Percentiles rank a stretch among this genome's conserved stretches.
phyloP scores from a whole-genome alignment of 2,113 vertebrate species.

The Suncus etruscus region DNA sequence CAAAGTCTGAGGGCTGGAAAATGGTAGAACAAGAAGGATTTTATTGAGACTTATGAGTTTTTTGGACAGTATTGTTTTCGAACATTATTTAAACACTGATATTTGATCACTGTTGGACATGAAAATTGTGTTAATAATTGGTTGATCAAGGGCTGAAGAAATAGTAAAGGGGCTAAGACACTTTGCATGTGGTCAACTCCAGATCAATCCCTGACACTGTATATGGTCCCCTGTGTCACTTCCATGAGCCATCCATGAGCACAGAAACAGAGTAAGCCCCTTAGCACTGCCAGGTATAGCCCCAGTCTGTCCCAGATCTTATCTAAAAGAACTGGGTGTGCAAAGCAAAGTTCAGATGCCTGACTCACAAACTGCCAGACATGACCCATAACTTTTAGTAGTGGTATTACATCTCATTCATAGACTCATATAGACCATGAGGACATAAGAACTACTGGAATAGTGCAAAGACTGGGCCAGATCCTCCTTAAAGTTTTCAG shows the following conservation, averaged over 20 bases:
- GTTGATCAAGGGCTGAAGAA: not conserved
- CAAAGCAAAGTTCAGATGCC: not conserved
- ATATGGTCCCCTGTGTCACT: no score
- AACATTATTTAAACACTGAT: not conserved
- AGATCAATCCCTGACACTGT: no score
- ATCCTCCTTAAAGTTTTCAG: not conserved
- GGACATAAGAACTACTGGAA: not conserved
- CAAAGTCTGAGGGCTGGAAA: no score
- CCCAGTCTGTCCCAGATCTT: no score
- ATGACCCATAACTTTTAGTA: no score
- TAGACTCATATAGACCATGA: not conserved
- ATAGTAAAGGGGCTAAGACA: no score
- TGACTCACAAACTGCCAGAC: no score
- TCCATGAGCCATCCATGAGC: no score
- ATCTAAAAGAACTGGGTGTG: not conserved
- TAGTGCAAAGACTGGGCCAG: not conserved
- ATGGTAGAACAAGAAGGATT: not conserved
- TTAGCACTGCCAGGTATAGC: not conserved
- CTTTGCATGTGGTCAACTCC: no score
- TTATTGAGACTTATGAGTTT: not conserved
- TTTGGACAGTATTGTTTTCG: not conserved
- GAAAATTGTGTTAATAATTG: conserved; percentile 50
- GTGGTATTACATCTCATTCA: no score
- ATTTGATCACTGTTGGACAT: conserved; percentile 53
- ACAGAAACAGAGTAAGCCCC: no score